These are phyloP conservation scores for Peromyscus attwateri DNA, from an alignment of 2,797 vertebrate genomes.

Conservation along the genomic window DNA sequence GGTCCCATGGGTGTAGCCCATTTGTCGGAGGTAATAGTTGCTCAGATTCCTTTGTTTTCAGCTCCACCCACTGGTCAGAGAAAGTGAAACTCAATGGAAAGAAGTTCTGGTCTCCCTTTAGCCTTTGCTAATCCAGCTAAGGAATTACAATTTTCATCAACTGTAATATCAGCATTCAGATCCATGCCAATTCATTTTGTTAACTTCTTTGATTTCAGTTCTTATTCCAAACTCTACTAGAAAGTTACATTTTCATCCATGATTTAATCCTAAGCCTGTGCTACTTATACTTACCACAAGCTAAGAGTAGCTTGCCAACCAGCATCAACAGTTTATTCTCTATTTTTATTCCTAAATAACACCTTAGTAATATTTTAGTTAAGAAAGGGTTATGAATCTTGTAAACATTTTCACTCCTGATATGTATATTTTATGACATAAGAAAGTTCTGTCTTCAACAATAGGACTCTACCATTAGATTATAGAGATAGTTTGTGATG, in stretches of 20 bases:
- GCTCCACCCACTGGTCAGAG: conserved; percentile 49
- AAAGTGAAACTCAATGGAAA: not conserved
- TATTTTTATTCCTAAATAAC: conserved; percentile 39
- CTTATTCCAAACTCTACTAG: not conserved
- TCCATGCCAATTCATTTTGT: conserved; percentile 19
- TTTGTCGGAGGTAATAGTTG: conserved; percentile 53
- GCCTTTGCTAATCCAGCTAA: not conserved
- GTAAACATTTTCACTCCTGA: conserved; percentile 10
- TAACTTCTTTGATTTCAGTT: not conserved
- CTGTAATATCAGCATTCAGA: not conserved
- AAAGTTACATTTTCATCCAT: not conserved
- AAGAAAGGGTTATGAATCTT: conserved; percentile 10
- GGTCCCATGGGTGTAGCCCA: not conserved
- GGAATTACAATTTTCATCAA: conserved; percentile 38
- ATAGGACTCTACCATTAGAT: not conserved
- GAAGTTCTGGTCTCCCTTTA: not conserved
- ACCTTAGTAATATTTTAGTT: conserved; percentile 25
- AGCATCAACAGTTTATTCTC: not conserved
- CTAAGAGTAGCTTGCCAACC: not conserved
- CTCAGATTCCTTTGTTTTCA: conserved; percentile 46
- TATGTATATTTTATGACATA: not conserved
- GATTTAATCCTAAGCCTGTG: conserved; percentile 3
- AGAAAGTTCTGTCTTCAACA: not conserved
- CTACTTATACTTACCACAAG: conserved; percentile 48
- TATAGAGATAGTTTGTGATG: not conserved